Conservation (phyloP, 2,888 invertebrate genomes). For the Chalcosyrphus nemorum region DNA sequence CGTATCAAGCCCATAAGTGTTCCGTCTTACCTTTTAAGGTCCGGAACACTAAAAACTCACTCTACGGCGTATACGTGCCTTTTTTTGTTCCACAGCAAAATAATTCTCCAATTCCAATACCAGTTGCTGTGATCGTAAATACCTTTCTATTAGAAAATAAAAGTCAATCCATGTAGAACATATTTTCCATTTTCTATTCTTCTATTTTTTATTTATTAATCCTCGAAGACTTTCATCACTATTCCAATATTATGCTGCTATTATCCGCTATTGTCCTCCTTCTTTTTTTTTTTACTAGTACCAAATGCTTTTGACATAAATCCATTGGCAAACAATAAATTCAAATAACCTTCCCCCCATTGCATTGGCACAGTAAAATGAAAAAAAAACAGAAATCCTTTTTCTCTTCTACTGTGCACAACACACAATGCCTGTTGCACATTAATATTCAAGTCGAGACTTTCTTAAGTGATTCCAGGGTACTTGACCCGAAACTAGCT, state of each 20-base stretch:
- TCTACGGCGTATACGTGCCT: not conserved
- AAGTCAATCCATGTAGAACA: not conserved
- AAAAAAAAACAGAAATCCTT: not conserved
- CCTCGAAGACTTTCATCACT: not conserved
- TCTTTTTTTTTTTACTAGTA: too few relatives aligned
- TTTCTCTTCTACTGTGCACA: not conserved
- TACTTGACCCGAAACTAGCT: constrained; percentile 37
- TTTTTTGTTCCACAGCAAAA: too few relatives aligned
- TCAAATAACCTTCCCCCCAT: not conserved
- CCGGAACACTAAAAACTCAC: too few relatives aligned
- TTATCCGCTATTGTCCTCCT: not conserved
- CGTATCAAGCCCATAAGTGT: too few relatives aligned
- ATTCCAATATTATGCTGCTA: not conserved
- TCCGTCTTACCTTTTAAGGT: too few relatives aligned
- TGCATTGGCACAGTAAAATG: too few relatives aligned
- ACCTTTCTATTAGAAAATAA: not conserved
- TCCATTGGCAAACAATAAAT: constrained; percentile 45
- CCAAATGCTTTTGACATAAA: constrained; percentile 20
- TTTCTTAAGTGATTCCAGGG: constrained; percentile 33
- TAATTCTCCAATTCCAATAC: not conserved
- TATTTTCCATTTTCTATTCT: not conserved
- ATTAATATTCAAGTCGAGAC: constrained; percentile 36
- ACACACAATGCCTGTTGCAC: constrained; percentile 41
- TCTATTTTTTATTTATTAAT: not conserved
- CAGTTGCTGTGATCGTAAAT: not conserved